Conservation (phyloP, 2,888 invertebrate species). For the Amphipyra berbera region DNA sequence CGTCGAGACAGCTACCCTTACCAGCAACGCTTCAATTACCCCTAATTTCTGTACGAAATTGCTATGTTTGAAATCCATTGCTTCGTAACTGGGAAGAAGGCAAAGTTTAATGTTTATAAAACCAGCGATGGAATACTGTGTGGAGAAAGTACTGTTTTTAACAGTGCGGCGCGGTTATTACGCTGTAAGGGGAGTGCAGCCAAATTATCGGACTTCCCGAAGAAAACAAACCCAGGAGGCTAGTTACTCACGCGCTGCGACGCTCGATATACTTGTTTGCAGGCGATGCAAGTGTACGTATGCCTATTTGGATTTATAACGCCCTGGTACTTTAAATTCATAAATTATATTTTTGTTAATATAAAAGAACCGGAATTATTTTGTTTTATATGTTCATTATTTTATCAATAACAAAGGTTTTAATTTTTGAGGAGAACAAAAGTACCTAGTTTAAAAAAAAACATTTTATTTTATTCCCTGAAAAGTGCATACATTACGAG, state of each 20-base stretch:
- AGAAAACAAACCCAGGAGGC: constrained; percentile 76
- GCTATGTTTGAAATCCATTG: constrained; percentile 54
- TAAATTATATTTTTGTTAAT: background rate
- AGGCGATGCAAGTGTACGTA: constrained; percentile 32
- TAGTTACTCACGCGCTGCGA: constrained; percentile 66
- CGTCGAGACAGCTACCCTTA: constrained; percentile 73
- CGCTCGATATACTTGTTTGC: constrained; percentile 64
- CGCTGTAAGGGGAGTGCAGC: constrained; percentile 69
- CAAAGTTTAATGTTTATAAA: background rate
- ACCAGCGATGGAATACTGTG: constrained; percentile 57
- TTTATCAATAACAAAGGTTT: too few species aligned
- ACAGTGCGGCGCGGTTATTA: constrained; percentile 14
- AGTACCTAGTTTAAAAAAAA: too few species aligned
- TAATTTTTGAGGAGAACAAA: too few species aligned
- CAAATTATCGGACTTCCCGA: constrained; percentile 81
- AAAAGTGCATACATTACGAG: too few species aligned
- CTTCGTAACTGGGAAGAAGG: constrained; percentile 13
- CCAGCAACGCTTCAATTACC: constrained; percentile 64
- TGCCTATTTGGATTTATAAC: constrained; percentile 43
- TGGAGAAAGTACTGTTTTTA: background rate
- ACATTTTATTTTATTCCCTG: too few species aligned
- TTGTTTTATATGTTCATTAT: too few species aligned
- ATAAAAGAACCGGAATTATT: too few species aligned
- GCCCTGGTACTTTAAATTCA: constrained; percentile 30
- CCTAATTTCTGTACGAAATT: constrained; percentile 19